Conservation (phyloP, 2,113 vertebrate species). For the Lampris megalopsis region DNA sequence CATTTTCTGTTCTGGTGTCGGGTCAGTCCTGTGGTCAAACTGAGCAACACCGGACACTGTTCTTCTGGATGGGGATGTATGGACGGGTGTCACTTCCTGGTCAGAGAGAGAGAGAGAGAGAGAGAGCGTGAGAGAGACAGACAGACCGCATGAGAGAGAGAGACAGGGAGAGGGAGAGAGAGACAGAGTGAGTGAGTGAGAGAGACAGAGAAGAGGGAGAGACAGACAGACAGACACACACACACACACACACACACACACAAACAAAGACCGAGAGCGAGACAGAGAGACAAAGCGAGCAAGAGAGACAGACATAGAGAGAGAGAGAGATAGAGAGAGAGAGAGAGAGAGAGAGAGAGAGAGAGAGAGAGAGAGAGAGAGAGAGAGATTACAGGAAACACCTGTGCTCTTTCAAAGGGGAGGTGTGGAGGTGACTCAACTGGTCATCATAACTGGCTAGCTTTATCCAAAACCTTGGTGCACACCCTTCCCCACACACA, state of each 20-base stretch:
- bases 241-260: too few species aligned
- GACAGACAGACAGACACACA: slow-evolving; percentile 6
- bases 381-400: slow-evolving; percentile 67
- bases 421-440: slow-evolving; percentile 7
- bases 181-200: slow-evolving; percentile 23
- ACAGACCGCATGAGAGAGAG: not conserved
- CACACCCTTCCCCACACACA: slow-evolving; percentile 1
- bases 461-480: not conserved
- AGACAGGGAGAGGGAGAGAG: slow-evolving; percentile 18
- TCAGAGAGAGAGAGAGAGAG: slow-evolving; percentile 31
- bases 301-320: too few species aligned
- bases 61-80: slow-evolving; percentile 43
- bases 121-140: slow-evolving; percentile 21
- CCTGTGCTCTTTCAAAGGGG: slow-evolving; percentile 50
- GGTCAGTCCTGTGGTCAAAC: slow-evolving; percentile 16
- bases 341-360: slow-evolving; percentile 21
- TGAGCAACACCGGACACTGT: slow-evolving; percentile 17
- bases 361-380: slow-evolving; percentile 7
- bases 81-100: slow-evolving; percentile 71
- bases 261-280: too few species aligned
- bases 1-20: slow-evolving; percentile 44
- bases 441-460: slow-evolving; percentile 21
- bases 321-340: slow-evolving; percentile 6
- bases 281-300: too few species aligned
- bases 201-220: slow-evolving; percentile 12